Conservation (phyloP, 2,797 vertebrate genomes). For the Parauchenoglanis ngamensis region DNA sequence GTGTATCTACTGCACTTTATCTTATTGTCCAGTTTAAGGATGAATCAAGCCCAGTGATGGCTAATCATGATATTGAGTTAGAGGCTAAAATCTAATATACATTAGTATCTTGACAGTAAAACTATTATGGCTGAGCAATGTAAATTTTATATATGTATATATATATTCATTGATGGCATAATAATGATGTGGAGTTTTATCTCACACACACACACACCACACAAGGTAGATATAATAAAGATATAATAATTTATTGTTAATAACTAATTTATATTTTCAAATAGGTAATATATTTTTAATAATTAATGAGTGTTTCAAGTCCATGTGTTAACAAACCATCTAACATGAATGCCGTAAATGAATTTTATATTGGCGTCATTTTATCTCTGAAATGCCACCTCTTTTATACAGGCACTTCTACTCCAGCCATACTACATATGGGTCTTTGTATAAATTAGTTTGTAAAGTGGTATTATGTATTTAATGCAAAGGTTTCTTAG, state of each 20-base stretch:
- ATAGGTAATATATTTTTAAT: no score
- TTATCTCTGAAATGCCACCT: not conserved
- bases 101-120: not conserved
- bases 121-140: not conserved
- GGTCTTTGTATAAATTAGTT: not conserved
- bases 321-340: no score
- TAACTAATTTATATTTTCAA: no score
- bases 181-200: no score
- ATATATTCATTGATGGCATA: no score
- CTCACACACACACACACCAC: no score
- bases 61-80: not conserved
- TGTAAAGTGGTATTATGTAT: not conserved
- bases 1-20: not conserved
- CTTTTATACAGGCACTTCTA: not conserved
- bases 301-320: no score
- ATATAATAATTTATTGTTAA: no score
- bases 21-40: not conserved
- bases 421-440: not conserved
- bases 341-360: no score
- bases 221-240: no score
- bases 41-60: not conserved
- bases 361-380: not conserved
- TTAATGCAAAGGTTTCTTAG: not conserved
- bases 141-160: not conserved
- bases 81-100: not conserved